Base-by-base conservation (phyloP, 2,113 vertebrate species). In the Melozone crissalis region DNA sequence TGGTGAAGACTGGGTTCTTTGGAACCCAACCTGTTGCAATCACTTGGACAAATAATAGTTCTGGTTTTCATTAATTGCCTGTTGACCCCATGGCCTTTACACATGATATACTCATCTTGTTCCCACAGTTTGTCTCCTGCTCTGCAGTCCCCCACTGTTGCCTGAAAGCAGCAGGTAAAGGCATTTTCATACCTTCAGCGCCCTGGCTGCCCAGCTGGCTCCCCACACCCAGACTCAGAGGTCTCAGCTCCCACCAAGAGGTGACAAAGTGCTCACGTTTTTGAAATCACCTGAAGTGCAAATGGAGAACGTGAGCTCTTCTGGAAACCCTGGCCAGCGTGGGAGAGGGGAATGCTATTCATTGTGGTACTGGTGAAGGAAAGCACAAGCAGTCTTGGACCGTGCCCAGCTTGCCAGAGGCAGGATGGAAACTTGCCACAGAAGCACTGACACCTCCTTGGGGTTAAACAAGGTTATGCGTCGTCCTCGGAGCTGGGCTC, bases 361-460 rank as follows among this genome's bases (percentile, higher is more conserved):
- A 1, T 59, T 68, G 31, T 51, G 33, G 43, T 65, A 58, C 31
- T 1, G 8, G 52, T 7, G 17, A 86, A 78, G 91, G 59, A 93
- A 90, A 86, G 68, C 46, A 80, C 68, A 61, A 71, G 57, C 35
- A 75, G 43, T 11, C 47, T 84, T 84, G 69, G 80, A 84, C 46
- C 2, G 33, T 47, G 33, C 55, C 65, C 86, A 92, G 80, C 83
- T 96, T 78, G 84, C 93, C 77, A 18, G 76, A 0, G 2, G 80
- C 91, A 78, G 55, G 57, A 78, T 72, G 86, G 86, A 86, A 73
- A 71, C 69, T 89, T 94, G 83, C 76, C 93, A 93, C 77, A n/a
- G 62, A 89, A 82, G 52, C 47, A 28, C 20, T 87, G 84, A 90
- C 69, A 94, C 23, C 63, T 91, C 63, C 92, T 79, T 78, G 41